Base-by-base conservation (phyloP, 1,140 invertebrate genomes). In the Drosophila rufa region DNA sequence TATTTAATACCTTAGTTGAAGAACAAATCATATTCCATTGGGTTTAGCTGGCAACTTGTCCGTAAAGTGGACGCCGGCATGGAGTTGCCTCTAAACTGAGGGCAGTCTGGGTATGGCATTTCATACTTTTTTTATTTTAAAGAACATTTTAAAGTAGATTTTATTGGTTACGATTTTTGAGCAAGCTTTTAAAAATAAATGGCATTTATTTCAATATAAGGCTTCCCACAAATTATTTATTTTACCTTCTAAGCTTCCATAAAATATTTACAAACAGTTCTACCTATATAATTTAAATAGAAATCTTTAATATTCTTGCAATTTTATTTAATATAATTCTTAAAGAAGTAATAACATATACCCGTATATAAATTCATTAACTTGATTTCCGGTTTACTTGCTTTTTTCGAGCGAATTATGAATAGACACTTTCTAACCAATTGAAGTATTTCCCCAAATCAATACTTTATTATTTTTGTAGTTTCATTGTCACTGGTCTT, bases 31-130 rank as follows among this genome's bases (percentile, higher is more conserved):
- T 27, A 27, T 27, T 2, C 95, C 95, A 4, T 94, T 94, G 0
- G 94, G 82, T 15, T 95, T 95, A 76, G 94, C 92, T 0, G 96
- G 95, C 79, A 96, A 93, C 59, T 93, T 91, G 12, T 95, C 92
- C 2, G 95, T 57, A 81, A 95, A 95, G 74, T 94, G 92, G 0
- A 95, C 94, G 0, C 95, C 95, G 15, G 94, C 95, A 70, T 94
- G 92, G 0, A 96, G 91, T 57, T 94, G 94, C 62, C 95, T 94
- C 27, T 91, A 75, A 14, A 93, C 74, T 1, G 93, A 92, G 5
- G 94, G 74, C 62, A 93, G 64, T 6, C 73, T 65, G 4, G 9
- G 33, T 11, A 11, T 36, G 2, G 9, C 11, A 36, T 12, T 11
- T 11, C 2, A 36, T 2, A 36, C 0, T 12, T 11, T 33, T 12